These are phyloP conservation scores for Sarcophaga subvicina DNA, from an alignment of 2,888 invertebrate genomes.

Conservation along the genomic window DNA sequence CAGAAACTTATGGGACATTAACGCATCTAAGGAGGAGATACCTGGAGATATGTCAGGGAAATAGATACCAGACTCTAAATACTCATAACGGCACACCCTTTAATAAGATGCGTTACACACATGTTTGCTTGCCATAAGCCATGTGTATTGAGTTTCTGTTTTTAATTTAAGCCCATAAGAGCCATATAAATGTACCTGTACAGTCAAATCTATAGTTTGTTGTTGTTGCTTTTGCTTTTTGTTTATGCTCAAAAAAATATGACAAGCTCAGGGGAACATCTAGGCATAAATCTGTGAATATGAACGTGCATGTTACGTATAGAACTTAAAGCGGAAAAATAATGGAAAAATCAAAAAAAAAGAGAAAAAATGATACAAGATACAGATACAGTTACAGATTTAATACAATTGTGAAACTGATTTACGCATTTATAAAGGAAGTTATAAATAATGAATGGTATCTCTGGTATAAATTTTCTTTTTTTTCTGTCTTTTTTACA, in stretches of 20 bases:
- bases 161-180: constrained; percentile 19
- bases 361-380: too few species aligned
- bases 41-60: too few species aligned
- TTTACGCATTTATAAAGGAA: constrained; percentile 61
- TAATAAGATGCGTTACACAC: not conserved
- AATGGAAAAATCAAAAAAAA: not conserved
- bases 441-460: constrained; percentile 52
- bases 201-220: not conserved
- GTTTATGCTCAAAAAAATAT: constrained; percentile 32
- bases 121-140: not conserved
- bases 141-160: constrained; percentile 3
- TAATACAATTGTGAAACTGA: constrained; percentile 50
- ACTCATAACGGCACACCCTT: not conserved
- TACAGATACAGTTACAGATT: not conserved
- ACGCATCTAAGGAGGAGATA: too few species aligned
- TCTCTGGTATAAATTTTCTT: not conserved
- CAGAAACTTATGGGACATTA: too few species aligned
- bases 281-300: constrained; percentile 2
- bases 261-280: constrained; percentile 47
- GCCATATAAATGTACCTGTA: constrained; percentile 24
- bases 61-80: too few species aligned
- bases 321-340: constrained; percentile 4
- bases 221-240: not conserved
- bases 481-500: not conserved
- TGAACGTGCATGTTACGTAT: not conserved